Evolutionary conservation across 2,113 vertebrate genomes (phyloP), one percentile per base, ranked within the genome.

Genomic region (Mus pahari): DNA sequence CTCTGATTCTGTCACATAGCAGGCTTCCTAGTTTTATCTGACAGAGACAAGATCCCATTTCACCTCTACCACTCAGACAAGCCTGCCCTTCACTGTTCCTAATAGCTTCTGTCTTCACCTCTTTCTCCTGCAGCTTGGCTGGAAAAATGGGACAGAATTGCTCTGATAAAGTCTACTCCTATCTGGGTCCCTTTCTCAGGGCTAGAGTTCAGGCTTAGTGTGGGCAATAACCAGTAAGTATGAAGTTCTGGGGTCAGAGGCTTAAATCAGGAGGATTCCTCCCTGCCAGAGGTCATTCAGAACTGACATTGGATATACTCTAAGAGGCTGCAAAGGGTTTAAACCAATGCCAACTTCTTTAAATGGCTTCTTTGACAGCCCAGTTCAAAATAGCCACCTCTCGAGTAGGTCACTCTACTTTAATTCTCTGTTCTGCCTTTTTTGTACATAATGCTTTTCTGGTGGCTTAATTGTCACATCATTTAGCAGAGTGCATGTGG

Each of bases 21-120:
- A 48, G 20, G 87, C 42, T 55, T 78, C 50, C 58, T 48, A 39
- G 45, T 92, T 95, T 92, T 86, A 50, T 71, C 83, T 68, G 87
- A 89, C 64, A 86, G 42, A 81, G 78, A 88, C 73, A 82, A 93
- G 92, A 70, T 90, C 42, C 55, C 73, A 94, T 84, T 90, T 94
- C 88, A 78, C 70, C 53, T 90, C 74, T 55, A 10, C 42, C 42
- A 12, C 92, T 87, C 94, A 79, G 36, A 90, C 79, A 96, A 81
- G 62, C 48, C 45, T 55, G 48, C 36, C 36, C 26, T 86, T 20
- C 2, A 1, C 83, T 87, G 93, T 81, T 71, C 36, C 55, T 93
- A 78, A 91, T 48, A 55, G 68, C 53, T 89, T 91, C 83, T 91
- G 36, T 87, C 94, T 78, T 90, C 26, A 20, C 60, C 7, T 90